A percentile compares a stretch with the other conserved stretches of the same genome.
Conservation (phyloP, 2,888 invertebrate genomes). For the Rhamphomyia laevipes region DNA sequence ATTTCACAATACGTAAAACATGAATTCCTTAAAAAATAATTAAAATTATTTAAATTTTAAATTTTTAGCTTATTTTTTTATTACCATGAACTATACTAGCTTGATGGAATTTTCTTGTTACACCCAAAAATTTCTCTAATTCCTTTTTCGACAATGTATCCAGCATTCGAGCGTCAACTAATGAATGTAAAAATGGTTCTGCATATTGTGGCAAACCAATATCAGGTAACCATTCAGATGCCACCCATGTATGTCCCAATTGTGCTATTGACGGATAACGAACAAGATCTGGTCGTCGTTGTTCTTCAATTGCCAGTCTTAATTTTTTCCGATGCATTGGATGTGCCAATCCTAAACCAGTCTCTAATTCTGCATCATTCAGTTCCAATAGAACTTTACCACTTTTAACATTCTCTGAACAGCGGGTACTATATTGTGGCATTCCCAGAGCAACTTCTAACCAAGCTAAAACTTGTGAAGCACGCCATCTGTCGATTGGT, state of each 20-base stretch:
- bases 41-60: not conserved
- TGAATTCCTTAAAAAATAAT: slow-evolving; percentile 47
- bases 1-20: slow-evolving; percentile 80
- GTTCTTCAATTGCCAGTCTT: slow-evolving; percentile 85
- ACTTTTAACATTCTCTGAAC: slow-evolving; percentile 89
- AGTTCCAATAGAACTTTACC: slow-evolving; percentile 90
- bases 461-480: slow-evolving; percentile 89
- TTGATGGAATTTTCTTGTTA: slow-evolving; percentile 89
- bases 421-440: slow-evolving; percentile 83
- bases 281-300: slow-evolving; percentile 74
- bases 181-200: slow-evolving; percentile 73
- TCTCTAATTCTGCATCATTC: slow-evolving; percentile 82
- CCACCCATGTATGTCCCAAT: slow-evolving; percentile 86
- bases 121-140: slow-evolving; percentile 83
- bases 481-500: slow-evolving; percentile 84
- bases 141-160: slow-evolving; percentile 90
- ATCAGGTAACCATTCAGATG: slow-evolving; percentile 85
- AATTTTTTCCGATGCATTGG: slow-evolving; percentile 90
- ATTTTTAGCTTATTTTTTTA: not conserved
- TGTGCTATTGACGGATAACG: slow-evolving; percentile 80
- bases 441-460: slow-evolving; percentile 86
- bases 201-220: slow-evolving; percentile 83
- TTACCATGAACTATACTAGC: slow-evolving; percentile 82
- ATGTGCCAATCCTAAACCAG: slow-evolving; percentile 80
- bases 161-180: slow-evolving; percentile 88